phyloP scores from a whole-genome alignment of 1,140 invertebrate genomes.

The Scaptomyza pallida region DNA sequence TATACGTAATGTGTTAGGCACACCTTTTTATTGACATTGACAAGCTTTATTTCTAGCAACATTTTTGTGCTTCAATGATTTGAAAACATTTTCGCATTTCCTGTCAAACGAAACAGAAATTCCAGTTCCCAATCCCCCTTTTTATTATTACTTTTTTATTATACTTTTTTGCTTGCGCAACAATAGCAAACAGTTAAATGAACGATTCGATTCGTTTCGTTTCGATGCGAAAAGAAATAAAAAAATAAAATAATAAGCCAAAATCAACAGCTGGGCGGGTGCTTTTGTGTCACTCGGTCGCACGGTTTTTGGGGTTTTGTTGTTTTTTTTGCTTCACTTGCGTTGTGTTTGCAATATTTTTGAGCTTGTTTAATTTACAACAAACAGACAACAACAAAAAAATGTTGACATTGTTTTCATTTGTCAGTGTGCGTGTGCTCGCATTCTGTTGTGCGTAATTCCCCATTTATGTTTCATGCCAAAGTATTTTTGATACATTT shows the following conservation, averaged over 20 bases:
- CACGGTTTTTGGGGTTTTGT: slow-evolving; percentile 51
- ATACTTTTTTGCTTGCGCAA: neutral
- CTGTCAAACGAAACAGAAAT: slow-evolving; percentile 32
- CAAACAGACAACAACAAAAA: slow-evolving; percentile 15
- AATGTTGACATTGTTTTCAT: slow-evolving; percentile 37
- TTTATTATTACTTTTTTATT: neutral
- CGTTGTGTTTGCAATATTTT: slow-evolving; percentile 60
- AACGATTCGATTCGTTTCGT: slow-evolving; percentile 17
- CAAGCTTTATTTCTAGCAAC: slow-evolving; percentile 9
- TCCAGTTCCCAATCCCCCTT: no score
- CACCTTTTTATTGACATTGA: slow-evolving; percentile 39
- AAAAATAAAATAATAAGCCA: slow-evolving; percentile 5
- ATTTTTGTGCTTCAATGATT: slow-evolving; percentile 46
- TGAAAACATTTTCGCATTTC: slow-evolving; percentile 62
- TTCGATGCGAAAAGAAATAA: slow-evolving; percentile 1
- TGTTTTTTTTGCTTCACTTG: slow-evolving; percentile 26
- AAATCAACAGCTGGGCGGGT: slow-evolving; percentile 48
- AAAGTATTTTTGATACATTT: slow-evolving; percentile 23
- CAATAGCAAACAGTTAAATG: slow-evolving; percentile 39
- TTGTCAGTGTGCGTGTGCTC: slow-evolving; percentile 38
- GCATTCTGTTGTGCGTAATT: slow-evolving; percentile 23
- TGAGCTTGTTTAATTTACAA: slow-evolving; percentile 50
- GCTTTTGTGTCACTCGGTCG: slow-evolving; percentile 42
- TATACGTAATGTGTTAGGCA: slow-evolving; percentile 2
- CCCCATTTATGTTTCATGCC: slow-evolving; percentile 18